phyloP scores from a whole-genome alignment of 2,888 invertebrate species.

The Pyrochroa serraticornis region DNA sequence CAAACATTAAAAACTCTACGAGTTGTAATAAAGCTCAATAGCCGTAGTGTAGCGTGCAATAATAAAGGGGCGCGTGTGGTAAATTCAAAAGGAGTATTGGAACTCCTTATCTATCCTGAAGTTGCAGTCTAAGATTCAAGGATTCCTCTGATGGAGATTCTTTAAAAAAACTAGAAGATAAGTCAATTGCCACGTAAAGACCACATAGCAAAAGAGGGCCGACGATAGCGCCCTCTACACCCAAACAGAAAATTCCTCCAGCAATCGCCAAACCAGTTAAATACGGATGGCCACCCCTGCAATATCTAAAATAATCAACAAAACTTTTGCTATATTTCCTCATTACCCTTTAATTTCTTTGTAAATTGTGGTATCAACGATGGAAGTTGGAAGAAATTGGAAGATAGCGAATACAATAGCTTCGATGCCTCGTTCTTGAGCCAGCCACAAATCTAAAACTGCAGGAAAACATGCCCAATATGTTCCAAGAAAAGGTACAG shows the following conservation, averaged over 20 bases:
- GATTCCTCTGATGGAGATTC: conserved; percentile 70
- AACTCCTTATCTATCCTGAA: conserved; percentile 13
- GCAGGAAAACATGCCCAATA: conserved; percentile 96
- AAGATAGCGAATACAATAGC: conserved; percentile 81
- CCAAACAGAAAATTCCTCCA: conserved; percentile 96
- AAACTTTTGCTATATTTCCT: conserved; percentile 9
- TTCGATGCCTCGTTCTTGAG: conserved; percentile 81
- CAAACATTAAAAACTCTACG: too few species aligned
- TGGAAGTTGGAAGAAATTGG: conserved; percentile 88
- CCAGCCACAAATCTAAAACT: conserved; percentile 92
- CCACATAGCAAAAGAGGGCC: conserved; percentile 95
- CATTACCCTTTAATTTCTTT: conserved; percentile 93
- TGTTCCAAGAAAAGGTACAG: conserved; percentile 94
- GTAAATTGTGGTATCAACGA: conserved; percentile 95
- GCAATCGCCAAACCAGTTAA: conserved; percentile 96
- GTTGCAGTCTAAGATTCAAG: conserved; percentile 40
- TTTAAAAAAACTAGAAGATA: conserved; percentile 73
- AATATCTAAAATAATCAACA: conserved; percentile 6
- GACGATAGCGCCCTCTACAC: conserved; percentile 95
- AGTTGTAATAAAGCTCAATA: background rate
- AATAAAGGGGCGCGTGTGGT: background rate
- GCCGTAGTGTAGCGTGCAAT: background rate
- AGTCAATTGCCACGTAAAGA: conserved; percentile 89
- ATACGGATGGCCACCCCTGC: conserved; percentile 85
- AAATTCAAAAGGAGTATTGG: too few species aligned